Conservation (phyloP, 1,140 invertebrate species). For the Drosophila neocordata region DNA sequence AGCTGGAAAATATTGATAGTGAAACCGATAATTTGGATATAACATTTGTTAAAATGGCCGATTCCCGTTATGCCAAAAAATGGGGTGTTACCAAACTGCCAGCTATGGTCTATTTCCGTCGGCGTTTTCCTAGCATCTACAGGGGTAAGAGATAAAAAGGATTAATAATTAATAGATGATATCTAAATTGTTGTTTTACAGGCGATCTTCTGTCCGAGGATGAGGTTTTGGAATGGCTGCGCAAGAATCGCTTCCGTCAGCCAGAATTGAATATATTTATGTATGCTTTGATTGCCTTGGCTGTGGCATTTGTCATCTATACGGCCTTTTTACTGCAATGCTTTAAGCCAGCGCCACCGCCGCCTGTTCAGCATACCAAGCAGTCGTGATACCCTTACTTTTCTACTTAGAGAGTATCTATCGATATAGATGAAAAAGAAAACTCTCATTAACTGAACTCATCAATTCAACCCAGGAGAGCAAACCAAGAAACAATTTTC, state of each 20-base stretch:
- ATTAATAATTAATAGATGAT: background rate
- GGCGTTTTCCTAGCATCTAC: slow-evolving; percentile 96
- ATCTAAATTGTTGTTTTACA: slow-evolving; percentile 61
- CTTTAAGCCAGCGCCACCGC: slow-evolving; percentile 87
- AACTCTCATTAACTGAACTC: slow-evolving; percentile 32
- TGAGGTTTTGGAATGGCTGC: slow-evolving; percentile 96
- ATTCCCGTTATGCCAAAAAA: slow-evolving; percentile 94
- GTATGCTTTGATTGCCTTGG: slow-evolving; percentile 94
- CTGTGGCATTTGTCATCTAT: slow-evolving; percentile 93
- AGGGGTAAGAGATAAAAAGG: slow-evolving; percentile 86
- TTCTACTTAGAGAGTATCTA: slow-evolving; percentile 10
- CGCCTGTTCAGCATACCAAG: slow-evolving; percentile 82
- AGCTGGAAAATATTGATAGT: slow-evolving; percentile 95
- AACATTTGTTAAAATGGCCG: slow-evolving; percentile 97
- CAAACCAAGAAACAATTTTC: slow-evolving; percentile 36
- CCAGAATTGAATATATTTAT: slow-evolving; percentile 97
- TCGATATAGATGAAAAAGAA: background rate
- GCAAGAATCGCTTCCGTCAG: slow-evolving; percentile 95
- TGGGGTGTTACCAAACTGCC: slow-evolving; percentile 97
- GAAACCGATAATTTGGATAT: slow-evolving; percentile 97
- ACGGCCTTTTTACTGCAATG: slow-evolving; percentile 95
- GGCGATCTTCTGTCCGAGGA: slow-evolving; percentile 92
- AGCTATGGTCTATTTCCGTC: slow-evolving; percentile 96
- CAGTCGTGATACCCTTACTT: slow-evolving; percentile 64
- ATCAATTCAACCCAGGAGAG: slow-evolving; percentile 40